Percentiles rank a stretch among this genome's conserved stretches.
Conservation (phyloP, 2,797 vertebrate genomes). For the Erpetoichthys calabaricus region DNA sequence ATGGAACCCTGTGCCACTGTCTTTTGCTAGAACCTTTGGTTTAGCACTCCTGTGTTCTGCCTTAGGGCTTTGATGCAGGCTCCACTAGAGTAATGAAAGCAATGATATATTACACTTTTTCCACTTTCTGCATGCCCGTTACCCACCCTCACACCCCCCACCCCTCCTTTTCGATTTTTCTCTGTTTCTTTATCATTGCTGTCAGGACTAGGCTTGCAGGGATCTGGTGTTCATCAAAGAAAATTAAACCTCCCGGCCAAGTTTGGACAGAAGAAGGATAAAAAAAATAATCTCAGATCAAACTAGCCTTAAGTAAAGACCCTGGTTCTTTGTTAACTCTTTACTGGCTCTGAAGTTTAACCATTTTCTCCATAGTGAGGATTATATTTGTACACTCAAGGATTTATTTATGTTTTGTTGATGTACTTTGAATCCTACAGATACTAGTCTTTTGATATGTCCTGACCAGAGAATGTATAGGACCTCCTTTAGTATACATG, state of each 20-base stretch:
- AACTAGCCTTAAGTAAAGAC: background rate
- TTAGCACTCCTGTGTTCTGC: background rate
- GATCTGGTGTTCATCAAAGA: slow-evolving; percentile 10
- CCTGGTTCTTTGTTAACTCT: background rate
- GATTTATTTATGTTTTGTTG: no score
- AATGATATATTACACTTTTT: background rate
- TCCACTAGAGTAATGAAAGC: background rate
- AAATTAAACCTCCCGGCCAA: slow-evolving; percentile 12
- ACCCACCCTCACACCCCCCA: background rate
- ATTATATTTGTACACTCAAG: no score
- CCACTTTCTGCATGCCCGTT: no score
- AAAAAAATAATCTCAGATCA: slow-evolving; percentile 3
- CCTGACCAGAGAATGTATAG: no score
- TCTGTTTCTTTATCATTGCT: slow-evolving; percentile 1
- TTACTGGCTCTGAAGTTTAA: background rate
- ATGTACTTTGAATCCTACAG: no score
- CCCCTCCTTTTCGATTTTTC: background rate
- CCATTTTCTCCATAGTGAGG: no score
- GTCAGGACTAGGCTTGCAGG: background rate
- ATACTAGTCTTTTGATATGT: no score
- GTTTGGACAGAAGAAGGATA: slow-evolving; percentile 11
- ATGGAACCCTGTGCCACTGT: no score
- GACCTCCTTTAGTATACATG: no score
- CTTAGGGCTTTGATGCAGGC: background rate
- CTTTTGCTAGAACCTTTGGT: background rate